A percentile compares a stretch with the other conserved stretches of the same genome.
phyloP scores from a whole-genome alignment of 2,113 vertebrate species.

The Gymnarchus niloticus region DNA sequence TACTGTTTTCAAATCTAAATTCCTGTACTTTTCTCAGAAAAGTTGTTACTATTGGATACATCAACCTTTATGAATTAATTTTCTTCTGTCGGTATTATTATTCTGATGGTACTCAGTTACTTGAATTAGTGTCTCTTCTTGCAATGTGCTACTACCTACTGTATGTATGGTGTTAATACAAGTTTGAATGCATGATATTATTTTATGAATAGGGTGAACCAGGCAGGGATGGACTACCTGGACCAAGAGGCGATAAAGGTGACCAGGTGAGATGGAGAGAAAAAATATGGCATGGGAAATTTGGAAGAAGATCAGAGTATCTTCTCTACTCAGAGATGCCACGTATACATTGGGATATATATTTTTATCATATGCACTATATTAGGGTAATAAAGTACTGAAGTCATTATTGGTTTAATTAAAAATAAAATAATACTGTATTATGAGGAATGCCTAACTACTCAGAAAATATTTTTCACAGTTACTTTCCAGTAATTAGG shows the following conservation, averaged over 20 bases:
- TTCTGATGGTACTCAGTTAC: background rate
- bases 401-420: background rate
- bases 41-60: no score
- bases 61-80: no score
- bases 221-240: conserved; percentile 52
- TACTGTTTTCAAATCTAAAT: background rate
- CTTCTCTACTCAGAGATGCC: background rate
- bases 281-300: background rate
- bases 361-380: background rate
- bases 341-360: background rate
- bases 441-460: background rate
- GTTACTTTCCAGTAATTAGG: conserved; percentile 20
- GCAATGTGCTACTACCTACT: background rate
- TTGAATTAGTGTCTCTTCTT: background rate
- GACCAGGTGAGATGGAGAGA: conserved; percentile 54
- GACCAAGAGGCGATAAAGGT: conserved; percentile 65
- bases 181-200: background rate
- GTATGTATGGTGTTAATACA: background rate
- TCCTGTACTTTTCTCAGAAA: no score
- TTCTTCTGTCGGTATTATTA: background rate
- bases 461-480: background rate
- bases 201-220: conserved; percentile 55
- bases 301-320: background rate
- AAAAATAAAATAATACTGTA: background rate
- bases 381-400: background rate